Base-by-base conservation (phyloP, 2,113 vertebrate species). In the Bombycilla garrulus region DNA sequence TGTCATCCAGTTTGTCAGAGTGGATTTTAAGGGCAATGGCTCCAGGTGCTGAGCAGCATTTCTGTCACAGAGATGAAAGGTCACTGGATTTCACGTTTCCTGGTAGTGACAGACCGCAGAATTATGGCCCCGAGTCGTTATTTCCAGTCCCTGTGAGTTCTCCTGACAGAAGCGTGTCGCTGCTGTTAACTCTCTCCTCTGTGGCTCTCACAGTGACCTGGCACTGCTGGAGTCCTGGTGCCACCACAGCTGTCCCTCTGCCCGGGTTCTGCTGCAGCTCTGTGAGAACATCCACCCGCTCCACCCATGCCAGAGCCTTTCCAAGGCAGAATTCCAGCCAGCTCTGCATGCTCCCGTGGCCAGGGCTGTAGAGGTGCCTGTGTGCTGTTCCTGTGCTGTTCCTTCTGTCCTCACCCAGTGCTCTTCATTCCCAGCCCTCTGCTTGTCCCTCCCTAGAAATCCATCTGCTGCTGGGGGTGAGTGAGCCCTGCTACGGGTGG, bases 61-160 rank as follows among this genome's bases (percentile, higher is more conserved):
- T 97, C 90, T 96, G 81, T 88, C 47, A 4, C 36, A 20, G 74
- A 92, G 88, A 94, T 73, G 92, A 89, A 97, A 96, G 96, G 96
- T 97, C 90, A 91, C 64, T 90, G 92, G 91, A 70, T 94, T 94
- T 96, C 86, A 77, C 5, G 4, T 94, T 96, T 89, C 95, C 95
- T 92, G 56, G 80, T 86, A 96, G 91, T 91, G 96, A 93, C 93
- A 97, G 95, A 88, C 72, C 6, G 11, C 76, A 67, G 90, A 93
- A 83, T 90, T 90, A 82, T 86, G 93, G 91, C 95, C 95, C 61
- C 56, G 2, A 97, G 93, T 91, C 82, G 79, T 94, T 97, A 65
- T 70, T 95, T 93, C 40, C 60, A 81, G 76, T 83, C 65, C 11
- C 74, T 76, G 44, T 77, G 85, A 81, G 93, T 95, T 80, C 87